Base-by-base conservation (phyloP, 1,140 invertebrate genomes). In the Aporrectodea caliginosa region DNA sequence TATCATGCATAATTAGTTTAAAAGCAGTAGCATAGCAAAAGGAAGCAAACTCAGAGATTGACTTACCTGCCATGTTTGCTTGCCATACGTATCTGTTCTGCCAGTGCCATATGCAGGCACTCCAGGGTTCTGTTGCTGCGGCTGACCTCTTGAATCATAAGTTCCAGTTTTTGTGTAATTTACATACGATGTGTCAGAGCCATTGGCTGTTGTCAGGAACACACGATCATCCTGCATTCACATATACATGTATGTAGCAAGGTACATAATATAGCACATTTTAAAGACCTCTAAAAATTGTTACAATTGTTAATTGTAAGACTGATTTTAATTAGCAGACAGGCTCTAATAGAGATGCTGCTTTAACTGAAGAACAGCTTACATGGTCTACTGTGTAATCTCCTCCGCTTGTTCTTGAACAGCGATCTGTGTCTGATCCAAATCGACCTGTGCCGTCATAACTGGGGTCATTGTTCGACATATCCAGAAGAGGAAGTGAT, bases 401-500 rank as follows among this genome's bases (percentile, higher is more conserved):
- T 12, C 32, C n/a, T 12, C n/a, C 70, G 27, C 32, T 72, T 27
- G 31, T 27, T 27, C 32, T 72, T 58, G 43, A 72, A 32, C 70
- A 12, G 6, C n/a, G n/a, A 6, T 29, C n/a, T 12, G 27, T 12
- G 27, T 72, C 32, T 12, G n/a, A n/a, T 72, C 2, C 70, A 72
- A 2, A 27, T 27, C 70, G n/a, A 14, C 14, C n/a, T 2, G 2
- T 29, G 70, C 27, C 14, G 31, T 27, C 32, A n/a, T 27, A 32
- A 27, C 27, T 32, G 6, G 6, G n/a, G n/a, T 72, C 70, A 75
- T 74, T 35, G 34, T 79, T 68, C 32, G 73, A 70, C 0, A 71
- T 78, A 72, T 79, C 77, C 12, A 76, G 78, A 74, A 78, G 69
- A 6, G 75, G 76, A 2, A 78, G 31, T 1, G 77, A 78, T 0